phyloP scores from a whole-genome alignment of 2,797 vertebrate genomes.

The Hirundo rustica region DNA sequence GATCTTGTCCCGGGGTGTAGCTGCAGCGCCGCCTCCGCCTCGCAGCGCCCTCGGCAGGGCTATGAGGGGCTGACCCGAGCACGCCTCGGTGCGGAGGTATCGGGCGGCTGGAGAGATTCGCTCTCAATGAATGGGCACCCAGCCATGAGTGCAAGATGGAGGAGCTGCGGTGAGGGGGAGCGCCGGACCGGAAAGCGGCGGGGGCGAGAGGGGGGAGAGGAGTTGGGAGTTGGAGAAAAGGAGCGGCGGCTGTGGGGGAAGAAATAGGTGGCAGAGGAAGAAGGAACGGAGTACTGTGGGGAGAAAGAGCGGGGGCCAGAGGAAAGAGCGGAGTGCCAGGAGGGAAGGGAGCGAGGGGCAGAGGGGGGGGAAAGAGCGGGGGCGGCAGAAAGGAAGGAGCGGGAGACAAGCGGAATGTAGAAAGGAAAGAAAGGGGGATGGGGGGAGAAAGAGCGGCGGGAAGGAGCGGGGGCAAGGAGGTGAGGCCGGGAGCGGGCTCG shows the following conservation, averaged over 20 bases:
- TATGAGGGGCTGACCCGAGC: background rate
- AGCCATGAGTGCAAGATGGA: background rate
- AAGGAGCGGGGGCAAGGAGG: background rate
- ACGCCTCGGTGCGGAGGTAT: accelerated
- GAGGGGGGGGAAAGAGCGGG: background rate
- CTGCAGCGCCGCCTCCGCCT: background rate
- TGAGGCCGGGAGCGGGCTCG: background rate
- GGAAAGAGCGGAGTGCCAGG: background rate
- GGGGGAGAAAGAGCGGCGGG: background rate
- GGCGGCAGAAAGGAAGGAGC: background rate
- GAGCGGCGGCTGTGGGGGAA: too few relatives aligned
- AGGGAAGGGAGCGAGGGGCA: background rate
- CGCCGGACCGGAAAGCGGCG: background rate
- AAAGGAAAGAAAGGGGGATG: background rate
- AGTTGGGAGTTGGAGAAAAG: background rate
- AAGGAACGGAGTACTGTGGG: accelerated
- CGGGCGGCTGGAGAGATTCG: accelerated
- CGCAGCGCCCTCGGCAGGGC: background rate
- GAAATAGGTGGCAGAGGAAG: background rate
- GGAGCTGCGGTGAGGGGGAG: background rate
- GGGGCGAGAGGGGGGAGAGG: background rate
- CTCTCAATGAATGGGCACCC: background rate
- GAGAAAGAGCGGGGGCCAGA: background rate
- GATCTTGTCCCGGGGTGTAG: background rate
- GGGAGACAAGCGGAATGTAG: background rate